Conservation (phyloP, 2,888 invertebrate genomes). For the Melinopterus prodromus region DNA sequence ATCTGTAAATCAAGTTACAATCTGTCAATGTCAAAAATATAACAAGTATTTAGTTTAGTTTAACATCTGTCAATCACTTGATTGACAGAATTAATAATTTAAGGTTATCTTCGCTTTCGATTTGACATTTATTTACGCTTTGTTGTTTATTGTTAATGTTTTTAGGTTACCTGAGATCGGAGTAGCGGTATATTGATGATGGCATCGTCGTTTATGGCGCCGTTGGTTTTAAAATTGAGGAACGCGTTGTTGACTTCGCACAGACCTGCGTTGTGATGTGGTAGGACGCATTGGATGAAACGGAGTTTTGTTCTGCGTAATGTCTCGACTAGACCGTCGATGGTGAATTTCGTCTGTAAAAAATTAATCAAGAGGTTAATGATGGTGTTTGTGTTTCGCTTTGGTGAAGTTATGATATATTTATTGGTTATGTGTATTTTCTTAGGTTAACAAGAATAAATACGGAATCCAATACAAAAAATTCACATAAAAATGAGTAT, state of each 20-base stretch:
- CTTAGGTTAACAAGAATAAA: neutral
- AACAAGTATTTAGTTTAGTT: too few species aligned
- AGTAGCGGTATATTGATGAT: conserved; percentile 85
- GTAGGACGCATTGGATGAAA: conserved; percentile 87
- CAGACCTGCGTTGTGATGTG: conserved; percentile 78
- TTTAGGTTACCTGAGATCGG: conserved; percentile 76
- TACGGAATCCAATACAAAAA: neutral
- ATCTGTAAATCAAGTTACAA: conserved; percentile 64
- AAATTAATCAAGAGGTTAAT: conserved; percentile 31
- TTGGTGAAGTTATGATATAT: neutral
- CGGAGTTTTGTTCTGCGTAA: conserved; percentile 85
- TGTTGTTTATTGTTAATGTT: neutral
- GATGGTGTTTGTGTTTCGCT: neutral
- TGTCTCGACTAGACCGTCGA: conserved; percentile 91
- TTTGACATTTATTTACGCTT: neutral
- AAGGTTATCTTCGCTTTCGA: neutral
- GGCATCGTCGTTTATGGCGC: conserved; percentile 59
- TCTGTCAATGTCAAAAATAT: neutral
- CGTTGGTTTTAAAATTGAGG: conserved; percentile 60
- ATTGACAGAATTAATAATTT: neutral
- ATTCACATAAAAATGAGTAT: too few species aligned
- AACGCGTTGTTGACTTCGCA: conserved; percentile 65
- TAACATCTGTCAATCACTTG: neutral
- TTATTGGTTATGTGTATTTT: neutral
- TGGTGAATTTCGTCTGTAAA: conserved; percentile 71